Conservation (phyloP, 2,113 vertebrate species). For the Hystrix cristata region DNA sequence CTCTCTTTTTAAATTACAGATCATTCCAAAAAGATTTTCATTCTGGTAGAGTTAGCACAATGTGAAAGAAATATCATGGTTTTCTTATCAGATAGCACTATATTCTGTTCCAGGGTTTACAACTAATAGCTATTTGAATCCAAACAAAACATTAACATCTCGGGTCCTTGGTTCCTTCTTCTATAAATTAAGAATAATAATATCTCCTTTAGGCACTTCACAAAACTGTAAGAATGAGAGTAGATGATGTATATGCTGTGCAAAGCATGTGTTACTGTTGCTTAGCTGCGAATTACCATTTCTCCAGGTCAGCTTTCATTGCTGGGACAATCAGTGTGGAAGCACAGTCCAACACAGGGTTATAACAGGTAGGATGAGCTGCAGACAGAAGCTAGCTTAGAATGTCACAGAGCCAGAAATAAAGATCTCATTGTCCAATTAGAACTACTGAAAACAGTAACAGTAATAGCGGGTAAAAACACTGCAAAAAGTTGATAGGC, state of each 20-base stretch:
- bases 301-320: background rate
- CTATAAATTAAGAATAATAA: background rate
- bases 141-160: conserved; percentile 17
- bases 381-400: background rate
- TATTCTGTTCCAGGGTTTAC: background rate
- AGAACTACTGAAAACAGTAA: background rate
- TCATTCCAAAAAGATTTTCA: background rate
- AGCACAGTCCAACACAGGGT: background rate
- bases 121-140: background rate
- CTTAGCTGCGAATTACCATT: background rate
- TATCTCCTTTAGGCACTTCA: background rate
- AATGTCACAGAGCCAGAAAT: background rate
- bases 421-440: background rate
- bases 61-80: background rate
- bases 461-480: background rate
- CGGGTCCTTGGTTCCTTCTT: background rate
- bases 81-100: background rate
- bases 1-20: conserved; percentile 10
- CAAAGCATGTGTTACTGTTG: background rate
- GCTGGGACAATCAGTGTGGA: background rate
- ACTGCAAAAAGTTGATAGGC: background rate
- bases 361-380: background rate
- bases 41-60: background rate
- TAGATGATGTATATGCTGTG: background rate
- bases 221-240: background rate